A percentile compares a stretch with the other conserved stretches of the same genome.
phyloP scores from a whole-genome alignment of 2,888 invertebrate genomes.

The Odontomyia ornata region DNA sequence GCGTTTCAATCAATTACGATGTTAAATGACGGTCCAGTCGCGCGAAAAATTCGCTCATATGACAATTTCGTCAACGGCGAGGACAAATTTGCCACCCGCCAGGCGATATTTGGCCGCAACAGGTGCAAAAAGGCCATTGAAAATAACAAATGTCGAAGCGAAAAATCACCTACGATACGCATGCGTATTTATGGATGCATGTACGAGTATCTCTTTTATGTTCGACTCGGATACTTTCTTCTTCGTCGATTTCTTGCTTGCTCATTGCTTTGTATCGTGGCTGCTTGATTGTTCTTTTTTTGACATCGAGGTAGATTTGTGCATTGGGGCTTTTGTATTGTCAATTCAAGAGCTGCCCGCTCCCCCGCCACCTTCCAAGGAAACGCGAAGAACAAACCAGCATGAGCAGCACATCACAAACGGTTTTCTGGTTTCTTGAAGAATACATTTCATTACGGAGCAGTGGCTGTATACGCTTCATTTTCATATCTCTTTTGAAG shows the following conservation, averaged over 20 bases:
- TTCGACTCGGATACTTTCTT: conserved; percentile 8
- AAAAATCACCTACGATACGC: conserved; percentile 19
- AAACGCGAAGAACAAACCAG: neutral
- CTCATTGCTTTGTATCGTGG: conserved; percentile 6
- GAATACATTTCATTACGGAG: neutral
- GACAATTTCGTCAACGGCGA: conserved; percentile 33
- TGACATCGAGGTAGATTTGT: neutral
- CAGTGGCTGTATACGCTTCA: neutral
- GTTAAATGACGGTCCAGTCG: neutral
- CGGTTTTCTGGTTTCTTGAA: conserved; percentile 5
- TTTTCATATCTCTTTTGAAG: no score
- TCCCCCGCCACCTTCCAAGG: neutral
- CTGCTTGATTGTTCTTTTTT: neutral
- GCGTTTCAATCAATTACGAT: conserved; percentile 32
- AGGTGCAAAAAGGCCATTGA: conserved; percentile 27
- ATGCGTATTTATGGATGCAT: neutral
- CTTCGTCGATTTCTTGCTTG: conserved; percentile 3
- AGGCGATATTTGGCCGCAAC: conserved; percentile 1
- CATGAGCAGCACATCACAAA: conserved; percentile 8
- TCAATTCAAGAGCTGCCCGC: conserved; percentile 20
- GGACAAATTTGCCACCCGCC: conserved; percentile 23
- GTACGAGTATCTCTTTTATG: conserved; percentile 6
- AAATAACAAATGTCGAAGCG: conserved; percentile 30
- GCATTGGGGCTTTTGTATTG: conserved; percentile 22
- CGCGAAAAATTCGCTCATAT: neutral